Percentiles rank a stretch among this genome's conserved stretches.
phyloP scores from a whole-genome alignment of 2,797 vertebrate genomes.

The Australoheros facetus region DNA sequence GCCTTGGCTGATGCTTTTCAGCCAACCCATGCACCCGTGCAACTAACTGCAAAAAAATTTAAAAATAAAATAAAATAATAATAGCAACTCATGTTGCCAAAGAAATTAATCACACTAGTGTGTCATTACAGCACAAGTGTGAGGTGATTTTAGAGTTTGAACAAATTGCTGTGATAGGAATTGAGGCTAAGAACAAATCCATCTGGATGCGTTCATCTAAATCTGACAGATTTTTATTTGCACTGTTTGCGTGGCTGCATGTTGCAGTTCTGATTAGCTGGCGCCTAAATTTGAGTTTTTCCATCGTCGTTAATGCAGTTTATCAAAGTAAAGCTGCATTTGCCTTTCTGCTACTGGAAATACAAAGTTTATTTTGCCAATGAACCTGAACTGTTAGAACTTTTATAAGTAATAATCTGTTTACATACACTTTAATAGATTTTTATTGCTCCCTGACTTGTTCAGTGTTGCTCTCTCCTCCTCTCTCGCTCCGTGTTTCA shows the following conservation, averaged over 20 bases:
- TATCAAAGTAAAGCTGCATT: rapidly evolving
- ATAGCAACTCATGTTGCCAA: no score
- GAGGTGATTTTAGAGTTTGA: background rate
- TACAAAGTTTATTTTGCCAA: background rate
- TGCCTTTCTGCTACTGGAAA: background rate
- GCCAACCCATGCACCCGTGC: background rate
- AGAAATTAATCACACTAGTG: no score
- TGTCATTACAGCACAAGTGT: no score
- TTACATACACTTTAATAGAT: background rate
- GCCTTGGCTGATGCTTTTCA: background rate
- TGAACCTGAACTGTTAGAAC: background rate
- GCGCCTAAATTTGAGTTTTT: background rate
- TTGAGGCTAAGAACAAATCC: background rate
- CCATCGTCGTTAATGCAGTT: background rate
- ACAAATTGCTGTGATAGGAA: background rate
- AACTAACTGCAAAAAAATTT: background rate
- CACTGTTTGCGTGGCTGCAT: background rate
- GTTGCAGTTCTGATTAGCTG: background rate
- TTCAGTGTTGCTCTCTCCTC: background rate
- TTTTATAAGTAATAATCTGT: conserved; percentile 8
- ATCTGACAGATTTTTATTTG: background rate
- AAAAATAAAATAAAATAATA: background rate
- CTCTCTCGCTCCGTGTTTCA: background rate
- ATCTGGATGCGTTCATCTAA: background rate
- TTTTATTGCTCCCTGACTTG: background rate